Evolutionary conservation across 2,797 vertebrate species (phyloP).

Genomic region (Helarctos malayanus): DNA sequence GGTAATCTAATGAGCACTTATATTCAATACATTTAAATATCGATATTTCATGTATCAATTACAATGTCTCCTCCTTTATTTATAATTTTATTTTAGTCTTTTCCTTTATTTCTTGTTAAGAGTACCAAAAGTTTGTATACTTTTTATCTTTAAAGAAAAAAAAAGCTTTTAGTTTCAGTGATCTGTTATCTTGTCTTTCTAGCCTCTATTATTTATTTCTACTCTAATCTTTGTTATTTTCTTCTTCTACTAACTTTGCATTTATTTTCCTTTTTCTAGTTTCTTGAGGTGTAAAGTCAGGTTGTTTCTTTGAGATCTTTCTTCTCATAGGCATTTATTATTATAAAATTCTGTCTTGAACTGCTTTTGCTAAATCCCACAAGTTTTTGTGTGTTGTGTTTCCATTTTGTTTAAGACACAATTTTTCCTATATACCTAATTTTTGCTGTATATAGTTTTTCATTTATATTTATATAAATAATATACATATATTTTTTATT

Average conservation of each 20-base stretch:
- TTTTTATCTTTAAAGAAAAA: not conserved
- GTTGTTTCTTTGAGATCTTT: not conserved
- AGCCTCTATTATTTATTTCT: not conserved
- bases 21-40: not conserved
- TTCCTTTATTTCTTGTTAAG: not conserved
- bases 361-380: not conserved
- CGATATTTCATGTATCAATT: not conserved
- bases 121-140: not conserved
- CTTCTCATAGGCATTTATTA: not conserved
- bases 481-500: not conserved
- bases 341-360: not conserved
- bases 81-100: not conserved
- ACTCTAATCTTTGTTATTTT: not conserved
- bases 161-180: not conserved
- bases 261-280: not conserved
- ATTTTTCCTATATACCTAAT: too few relatives aligned
- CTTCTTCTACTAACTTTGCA: not conserved
- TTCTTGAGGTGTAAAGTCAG: not conserved
- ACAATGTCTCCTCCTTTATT: not conserved
- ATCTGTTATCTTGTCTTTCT: not conserved
- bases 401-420: not conserved
- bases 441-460: too few relatives aligned
- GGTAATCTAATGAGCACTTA: not conserved
- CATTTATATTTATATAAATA: not conserved
- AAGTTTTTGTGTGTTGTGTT: not conserved